Evolutionary conservation across 2,113 vertebrate genomes (phyloP).

Genomic region (Hippocampus mohnikei): DNA sequence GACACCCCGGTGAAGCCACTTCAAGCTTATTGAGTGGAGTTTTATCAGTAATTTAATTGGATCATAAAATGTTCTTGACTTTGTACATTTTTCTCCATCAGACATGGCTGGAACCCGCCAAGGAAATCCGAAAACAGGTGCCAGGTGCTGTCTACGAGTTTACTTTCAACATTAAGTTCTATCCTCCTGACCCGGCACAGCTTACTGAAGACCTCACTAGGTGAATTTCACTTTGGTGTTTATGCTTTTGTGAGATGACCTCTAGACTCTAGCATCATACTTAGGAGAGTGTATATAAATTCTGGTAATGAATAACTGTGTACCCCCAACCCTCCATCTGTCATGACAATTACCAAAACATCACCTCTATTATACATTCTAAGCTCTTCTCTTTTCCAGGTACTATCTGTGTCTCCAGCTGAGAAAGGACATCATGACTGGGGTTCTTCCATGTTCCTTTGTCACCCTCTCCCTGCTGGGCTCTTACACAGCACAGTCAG

Average conservation of each 20-base stretch:
- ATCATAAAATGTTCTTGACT: no score
- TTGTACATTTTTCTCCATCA: conserved; percentile 54
- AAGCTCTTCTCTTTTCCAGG: conserved; percentile 56
- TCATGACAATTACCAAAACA: no score
- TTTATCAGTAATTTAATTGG: no score
- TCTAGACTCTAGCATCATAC: background rate
- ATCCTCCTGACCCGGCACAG: conserved; percentile 92
- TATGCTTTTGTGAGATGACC: background rate
- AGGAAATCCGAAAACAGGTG: conserved; percentile 92
- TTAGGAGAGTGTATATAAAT: background rate
- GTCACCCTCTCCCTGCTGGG: conserved; percentile 89
- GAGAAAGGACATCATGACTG: conserved; percentile 84
- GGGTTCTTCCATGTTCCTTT: conserved; percentile 90
- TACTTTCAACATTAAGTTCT: conserved; percentile 93
- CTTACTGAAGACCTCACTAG: conserved; percentile 95
- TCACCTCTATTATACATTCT: no score
- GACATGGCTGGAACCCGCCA: conserved; percentile 90
- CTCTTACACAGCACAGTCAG: conserved; percentile 91
- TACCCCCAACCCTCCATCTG: no score
- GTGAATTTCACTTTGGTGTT: conserved; percentile 56
- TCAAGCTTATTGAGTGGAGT: no score
- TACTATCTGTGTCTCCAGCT: conserved; percentile 94
- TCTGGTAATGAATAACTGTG: background rate
- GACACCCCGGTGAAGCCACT: no score
- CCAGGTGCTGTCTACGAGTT: conserved; percentile 86